Evolutionary conservation across 2,888 invertebrate species (phyloP).

Genomic region (Caenorhabditis afra): DNA sequence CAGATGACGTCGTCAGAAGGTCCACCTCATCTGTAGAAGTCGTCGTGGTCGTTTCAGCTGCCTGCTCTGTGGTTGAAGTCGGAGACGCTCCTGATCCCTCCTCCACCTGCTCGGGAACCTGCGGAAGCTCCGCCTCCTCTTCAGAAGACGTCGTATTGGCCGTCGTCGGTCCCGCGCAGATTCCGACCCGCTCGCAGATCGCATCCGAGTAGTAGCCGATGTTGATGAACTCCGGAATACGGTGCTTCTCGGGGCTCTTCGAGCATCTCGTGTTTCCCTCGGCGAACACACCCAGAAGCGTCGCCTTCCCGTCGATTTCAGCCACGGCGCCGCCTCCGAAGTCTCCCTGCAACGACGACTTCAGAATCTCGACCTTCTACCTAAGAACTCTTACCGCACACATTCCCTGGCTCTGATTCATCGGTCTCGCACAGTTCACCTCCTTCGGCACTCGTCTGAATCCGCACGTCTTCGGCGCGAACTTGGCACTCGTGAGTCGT

Average conservation of each 20-base stretch:
- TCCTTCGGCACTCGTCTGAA: not conserved
- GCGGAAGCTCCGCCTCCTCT: not conserved
- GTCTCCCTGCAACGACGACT: conserved; percentile 36
- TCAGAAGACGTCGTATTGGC: not conserved
- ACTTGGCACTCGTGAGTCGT: conserved; percentile 4
- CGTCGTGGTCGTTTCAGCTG: not conserved
- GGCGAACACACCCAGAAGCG: conserved; percentile 30
- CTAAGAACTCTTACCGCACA: conserved; percentile 7
- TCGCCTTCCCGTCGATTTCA: conserved; percentile 5
- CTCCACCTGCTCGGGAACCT: not conserved
- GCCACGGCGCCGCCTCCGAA: conserved; percentile 43
- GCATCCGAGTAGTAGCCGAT: not conserved
- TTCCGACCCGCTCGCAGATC: conserved; percentile 26
- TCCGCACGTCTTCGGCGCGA: conserved; percentile 1
- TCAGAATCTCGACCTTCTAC: not conserved
- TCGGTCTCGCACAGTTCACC: conserved; percentile 15
- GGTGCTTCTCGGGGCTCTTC: not conserved
- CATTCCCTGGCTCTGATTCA: conserved; percentile 30
- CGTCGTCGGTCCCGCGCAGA: conserved; percentile 1
- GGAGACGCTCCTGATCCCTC: not conserved
- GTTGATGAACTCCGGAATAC: conserved; percentile 23
- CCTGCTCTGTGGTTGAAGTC: too few relatives aligned
- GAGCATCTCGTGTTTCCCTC: conserved; percentile 29
- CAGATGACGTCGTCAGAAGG: too few relatives aligned
- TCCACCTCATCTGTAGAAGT: not conserved